Conservation (phyloP, 1,140 invertebrate species). For the Scaptomyza montana region DNA sequence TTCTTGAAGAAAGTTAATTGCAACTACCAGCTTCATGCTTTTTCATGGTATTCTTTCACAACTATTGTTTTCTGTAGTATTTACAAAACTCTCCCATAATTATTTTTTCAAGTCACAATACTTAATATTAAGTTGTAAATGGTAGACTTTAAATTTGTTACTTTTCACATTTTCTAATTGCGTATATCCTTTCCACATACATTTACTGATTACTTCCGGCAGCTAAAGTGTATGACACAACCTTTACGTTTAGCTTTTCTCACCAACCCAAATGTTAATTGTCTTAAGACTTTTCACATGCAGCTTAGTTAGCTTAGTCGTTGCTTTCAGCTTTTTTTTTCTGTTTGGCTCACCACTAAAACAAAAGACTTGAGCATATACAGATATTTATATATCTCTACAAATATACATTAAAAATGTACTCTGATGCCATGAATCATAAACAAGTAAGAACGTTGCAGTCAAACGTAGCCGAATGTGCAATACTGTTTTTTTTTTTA, state of each 20-base stretch:
- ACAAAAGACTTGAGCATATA: conserved; percentile 52
- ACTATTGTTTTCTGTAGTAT: not conserved
- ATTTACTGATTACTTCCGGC: conserved; percentile 38
- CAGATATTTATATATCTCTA: conserved; percentile 14
- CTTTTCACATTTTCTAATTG: conserved; percentile 10
- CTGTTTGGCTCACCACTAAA: conserved; percentile 25
- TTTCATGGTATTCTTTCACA: not conserved
- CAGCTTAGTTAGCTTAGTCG: conserved; percentile 4
- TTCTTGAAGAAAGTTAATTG: conserved; percentile 12
- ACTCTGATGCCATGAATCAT: conserved; percentile 49
- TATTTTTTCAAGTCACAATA: not conserved
- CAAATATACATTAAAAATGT: conserved; percentile 11
- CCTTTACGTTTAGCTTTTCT: conserved; percentile 31
- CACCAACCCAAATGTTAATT: conserved; percentile 36
- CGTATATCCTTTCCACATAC: conserved; percentile 9
- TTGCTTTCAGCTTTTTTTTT: conserved; percentile 39
- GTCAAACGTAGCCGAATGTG: not conserved
- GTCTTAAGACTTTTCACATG: conserved; percentile 31
- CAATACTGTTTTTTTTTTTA: not conserved
- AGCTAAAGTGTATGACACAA: conserved; percentile 36
- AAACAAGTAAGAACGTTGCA: conserved; percentile 4
- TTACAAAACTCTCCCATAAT: conserved; percentile 3
- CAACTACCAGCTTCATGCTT: not conserved
- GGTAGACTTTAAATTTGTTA: not conserved
- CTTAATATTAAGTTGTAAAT: not conserved